Base-by-base conservation (phyloP, 2,797 vertebrate species). In the Gallirallus australis region DNA sequence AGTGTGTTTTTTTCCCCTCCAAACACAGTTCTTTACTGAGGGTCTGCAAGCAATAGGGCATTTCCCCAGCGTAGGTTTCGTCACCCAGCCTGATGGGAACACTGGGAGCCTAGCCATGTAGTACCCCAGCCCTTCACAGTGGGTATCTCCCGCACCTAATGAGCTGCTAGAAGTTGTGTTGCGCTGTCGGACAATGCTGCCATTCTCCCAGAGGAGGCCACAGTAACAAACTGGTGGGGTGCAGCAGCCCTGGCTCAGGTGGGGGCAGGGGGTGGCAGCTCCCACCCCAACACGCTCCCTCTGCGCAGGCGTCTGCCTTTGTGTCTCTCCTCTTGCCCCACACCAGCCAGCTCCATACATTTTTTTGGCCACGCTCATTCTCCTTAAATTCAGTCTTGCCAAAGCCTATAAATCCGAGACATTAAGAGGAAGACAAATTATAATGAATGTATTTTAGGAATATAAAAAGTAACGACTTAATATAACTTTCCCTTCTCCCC, bases 401-500 rank as follows among this genome's bases (percentile, higher is more conserved):
- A 45, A 54, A 82, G 63, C 63, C 73, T 71, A 20, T 73, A 79
- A 85, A 89, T 54, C 59, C 4, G 42, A 88, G 72, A 65, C 69
- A 63, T 69, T 79, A 78, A 64, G 71, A 61, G 28, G 50, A 89
- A 92, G 87, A 69, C 15, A 95, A 87, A 65, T 91, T 64, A 84
- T 59, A 69, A 95, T 42, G 66, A 72, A 76, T 39, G 33, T 42
- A 52, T 77, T 84, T 88, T 88, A 89, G 80, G 80, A 86, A 77
- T 79, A 86, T 84, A 84, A 77, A 95, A 95, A 94, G 85, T 42
- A 94, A 92, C 0, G 6, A 66, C 85, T 94, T 92, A 72, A 93
- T 90, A 82, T 92, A 93, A 88, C 80, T 94, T 94, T 86, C 31
- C 40, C 40, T 30, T 86, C 54, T 76, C 25, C 8, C 20, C 21